phyloP scores from a whole-genome alignment of 2,113 vertebrate genomes.

The Limnothrissa miodon region DNA sequence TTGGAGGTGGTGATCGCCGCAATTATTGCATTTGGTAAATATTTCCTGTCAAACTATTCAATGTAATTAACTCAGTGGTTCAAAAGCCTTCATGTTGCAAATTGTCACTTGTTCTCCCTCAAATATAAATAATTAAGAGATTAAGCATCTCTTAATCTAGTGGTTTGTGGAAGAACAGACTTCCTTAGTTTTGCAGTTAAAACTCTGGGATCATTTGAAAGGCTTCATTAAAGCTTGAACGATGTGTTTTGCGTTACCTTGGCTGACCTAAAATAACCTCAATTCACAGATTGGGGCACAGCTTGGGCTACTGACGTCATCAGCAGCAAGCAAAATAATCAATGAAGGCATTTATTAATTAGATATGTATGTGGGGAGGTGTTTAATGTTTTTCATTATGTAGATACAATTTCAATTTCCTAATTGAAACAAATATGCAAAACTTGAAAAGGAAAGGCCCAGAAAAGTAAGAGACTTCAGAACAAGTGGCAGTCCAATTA shows the following conservation, averaged over 20 bases:
- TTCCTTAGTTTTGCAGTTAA: background rate
- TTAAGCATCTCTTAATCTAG: background rate
- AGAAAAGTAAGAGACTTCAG: background rate
- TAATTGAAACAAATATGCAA: no score
- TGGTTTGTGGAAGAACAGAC: background rate
- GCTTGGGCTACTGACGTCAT: background rate
- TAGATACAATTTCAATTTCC: background rate
- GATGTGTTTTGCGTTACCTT: background rate
- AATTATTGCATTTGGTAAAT: background rate
- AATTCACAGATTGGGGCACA: background rate
- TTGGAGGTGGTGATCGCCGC: background rate
- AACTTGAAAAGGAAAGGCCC: background rate
- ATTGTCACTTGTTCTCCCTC: background rate
- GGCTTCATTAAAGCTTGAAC: background rate
- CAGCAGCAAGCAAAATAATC: background rate
- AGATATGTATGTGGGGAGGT: background rate
- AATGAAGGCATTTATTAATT: no score
- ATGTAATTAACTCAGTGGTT: background rate
- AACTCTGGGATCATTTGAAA: background rate
- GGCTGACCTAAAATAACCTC: background rate
- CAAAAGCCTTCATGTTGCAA: background rate
- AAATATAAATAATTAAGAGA: no score
- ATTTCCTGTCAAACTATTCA: background rate
- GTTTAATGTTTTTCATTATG: background rate
- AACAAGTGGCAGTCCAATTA: background rate